These are phyloP conservation scores for Tanytarsus gracilentus DNA, from an alignment of 2,888 invertebrate genomes.

Conservation along the genomic window DNA sequence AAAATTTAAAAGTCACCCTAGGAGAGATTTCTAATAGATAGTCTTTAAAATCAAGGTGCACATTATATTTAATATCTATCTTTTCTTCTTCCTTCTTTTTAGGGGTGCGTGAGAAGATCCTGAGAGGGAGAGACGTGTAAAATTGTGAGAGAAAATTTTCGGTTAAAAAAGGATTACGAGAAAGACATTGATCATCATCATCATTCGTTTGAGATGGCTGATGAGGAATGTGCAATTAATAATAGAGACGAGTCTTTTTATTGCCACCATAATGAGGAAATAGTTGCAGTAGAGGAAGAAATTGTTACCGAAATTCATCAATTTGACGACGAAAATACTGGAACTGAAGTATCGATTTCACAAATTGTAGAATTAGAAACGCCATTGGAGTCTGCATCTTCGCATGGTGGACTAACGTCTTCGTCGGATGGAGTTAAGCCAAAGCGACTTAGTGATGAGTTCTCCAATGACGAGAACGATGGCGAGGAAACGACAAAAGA, in stretches of 20 bases:
- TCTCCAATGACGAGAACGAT: constrained; percentile 35
- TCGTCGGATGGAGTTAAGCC: too few species aligned
- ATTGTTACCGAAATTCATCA: constrained; percentile 9
- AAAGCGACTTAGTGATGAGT: constrained; percentile 43
- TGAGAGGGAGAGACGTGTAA: neutral
- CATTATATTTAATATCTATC: neutral
- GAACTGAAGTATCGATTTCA: neutral
- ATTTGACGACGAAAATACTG: constrained; percentile 16
- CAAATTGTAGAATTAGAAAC: constrained; percentile 36
- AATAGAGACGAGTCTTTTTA: constrained; percentile 14
- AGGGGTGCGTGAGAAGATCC: neutral
- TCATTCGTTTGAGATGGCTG: constrained; percentile 16
- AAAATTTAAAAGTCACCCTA: constrained; percentile 22
- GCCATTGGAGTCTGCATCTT: constrained; percentile 34
- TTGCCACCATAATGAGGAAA: constrained; percentile 3
- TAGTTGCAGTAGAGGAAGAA: neutral
- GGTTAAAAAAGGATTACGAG: neutral
- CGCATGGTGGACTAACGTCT: too few species aligned
- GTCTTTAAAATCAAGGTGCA: constrained; percentile 14
- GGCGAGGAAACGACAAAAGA: constrained; percentile 25
- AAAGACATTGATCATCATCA: neutral
- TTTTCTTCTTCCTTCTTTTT: neutral
- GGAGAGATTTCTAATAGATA: neutral
- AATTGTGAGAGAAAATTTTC: neutral
- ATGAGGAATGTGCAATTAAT: constrained; percentile 22